phyloP scores from a whole-genome alignment of 2,113 vertebrate genomes.

The Ammodytes marinus region DNA sequence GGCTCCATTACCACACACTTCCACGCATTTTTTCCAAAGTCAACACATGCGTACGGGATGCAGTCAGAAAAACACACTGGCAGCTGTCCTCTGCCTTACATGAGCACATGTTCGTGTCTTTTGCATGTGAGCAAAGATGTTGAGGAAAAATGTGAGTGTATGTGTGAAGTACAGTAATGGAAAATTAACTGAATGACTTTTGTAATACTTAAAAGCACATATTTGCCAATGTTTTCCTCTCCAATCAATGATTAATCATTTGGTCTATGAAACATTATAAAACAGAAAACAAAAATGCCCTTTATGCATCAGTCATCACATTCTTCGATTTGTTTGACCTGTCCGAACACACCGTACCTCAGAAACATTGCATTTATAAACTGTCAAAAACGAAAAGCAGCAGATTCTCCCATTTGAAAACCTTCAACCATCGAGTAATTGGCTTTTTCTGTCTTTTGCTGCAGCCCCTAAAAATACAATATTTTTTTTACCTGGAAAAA shows the following conservation, averaged over 20 bases:
- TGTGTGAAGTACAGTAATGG: neutral
- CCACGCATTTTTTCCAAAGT: slow-evolving; percentile 29
- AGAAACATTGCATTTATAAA: too few species aligned
- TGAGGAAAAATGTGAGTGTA: neutral
- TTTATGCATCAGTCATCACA: neutral
- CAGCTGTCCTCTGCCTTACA: slow-evolving; percentile 5
- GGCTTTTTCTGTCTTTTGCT: too few species aligned
- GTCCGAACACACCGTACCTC: neutral
- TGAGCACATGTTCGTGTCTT: neutral
- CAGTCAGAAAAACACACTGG: neutral
- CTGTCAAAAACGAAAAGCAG: too few species aligned
- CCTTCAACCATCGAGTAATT: too few species aligned
- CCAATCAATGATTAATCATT: neutral
- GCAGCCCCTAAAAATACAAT: too few species aligned
- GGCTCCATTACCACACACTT: neutral
- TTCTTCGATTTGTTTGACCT: neutral
- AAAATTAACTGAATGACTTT: neutral
- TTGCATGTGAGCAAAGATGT: neutral
- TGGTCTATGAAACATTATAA: neutral
- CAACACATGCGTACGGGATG: slow-evolving; percentile 7
- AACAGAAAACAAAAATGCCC: too few species aligned
- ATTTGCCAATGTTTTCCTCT: neutral
- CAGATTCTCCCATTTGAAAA: too few species aligned
- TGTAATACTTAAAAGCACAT: neutral
- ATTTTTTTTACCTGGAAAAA: too few species aligned